Evolutionary conservation across 2,113 vertebrate genomes (phyloP).

Genomic region (Lycaon pictus): DNA sequence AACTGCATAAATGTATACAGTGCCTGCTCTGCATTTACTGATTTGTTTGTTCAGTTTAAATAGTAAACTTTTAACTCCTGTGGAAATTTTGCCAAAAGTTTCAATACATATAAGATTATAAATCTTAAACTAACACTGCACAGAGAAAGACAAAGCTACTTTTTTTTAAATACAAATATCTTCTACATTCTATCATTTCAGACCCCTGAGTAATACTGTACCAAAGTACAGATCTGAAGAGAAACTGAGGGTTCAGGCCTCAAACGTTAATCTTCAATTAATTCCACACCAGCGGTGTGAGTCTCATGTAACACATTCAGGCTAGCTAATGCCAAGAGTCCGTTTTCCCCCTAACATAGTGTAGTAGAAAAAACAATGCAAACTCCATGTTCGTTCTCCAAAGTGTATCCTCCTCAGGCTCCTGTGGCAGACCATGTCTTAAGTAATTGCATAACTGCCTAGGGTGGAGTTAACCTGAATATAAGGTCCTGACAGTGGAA

Average conservation of each 20-base stretch:
- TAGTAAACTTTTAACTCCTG: conserved; percentile 90
- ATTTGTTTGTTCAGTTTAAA: conserved; percentile 89
- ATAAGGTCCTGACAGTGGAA: conserved; percentile 66
- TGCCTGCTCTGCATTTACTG: conserved; percentile 77
- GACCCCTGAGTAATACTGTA: conserved; percentile 91
- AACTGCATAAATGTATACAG: conserved; percentile 44
- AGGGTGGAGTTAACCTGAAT: conserved; percentile 63
- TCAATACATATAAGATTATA: conserved; percentile 86
- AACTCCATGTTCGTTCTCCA: conserved; percentile 55
- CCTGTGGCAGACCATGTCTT: not conserved
- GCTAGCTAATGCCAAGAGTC: conserved; percentile 69
- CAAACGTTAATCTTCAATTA: conserved; percentile 78
- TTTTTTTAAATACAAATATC: conserved; percentile 87
- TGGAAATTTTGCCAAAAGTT: conserved; percentile 90
- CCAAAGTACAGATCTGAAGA: conserved; percentile 88
- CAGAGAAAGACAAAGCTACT: conserved; percentile 86
- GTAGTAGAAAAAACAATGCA: conserved; percentile 63
- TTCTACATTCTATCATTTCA: conserved; percentile 87
- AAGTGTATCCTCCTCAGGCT: conserved; percentile 30
- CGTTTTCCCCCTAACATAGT: conserved; percentile 66
- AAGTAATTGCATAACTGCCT: not conserved
- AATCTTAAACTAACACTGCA: conserved; percentile 89
- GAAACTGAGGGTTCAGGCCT: conserved; percentile 80
- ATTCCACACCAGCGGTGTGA: conserved; percentile 72
- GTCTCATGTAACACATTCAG: conserved; percentile 81